Base-by-base conservation (phyloP, 2,113 vertebrate genomes). In the Oreochromis aureus region DNA sequence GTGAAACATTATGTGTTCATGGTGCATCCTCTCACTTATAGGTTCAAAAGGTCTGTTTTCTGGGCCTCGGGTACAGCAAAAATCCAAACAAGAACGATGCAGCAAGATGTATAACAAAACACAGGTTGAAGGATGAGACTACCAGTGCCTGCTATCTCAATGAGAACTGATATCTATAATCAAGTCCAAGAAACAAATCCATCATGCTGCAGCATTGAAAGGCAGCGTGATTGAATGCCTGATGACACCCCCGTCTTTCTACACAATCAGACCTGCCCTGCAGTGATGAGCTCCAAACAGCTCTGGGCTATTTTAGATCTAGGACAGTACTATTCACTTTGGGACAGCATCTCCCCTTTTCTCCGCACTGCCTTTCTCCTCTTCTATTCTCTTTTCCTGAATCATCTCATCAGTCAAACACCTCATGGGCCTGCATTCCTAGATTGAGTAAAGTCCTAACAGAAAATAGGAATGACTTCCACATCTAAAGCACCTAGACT, bases 221-320 rank as follows among this genome's bases (percentile, higher is more conserved):
- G 61, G 30, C 44, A 48, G 69, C 34, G 51, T 83, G 86, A 87
- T 89, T 84, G 58, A 89, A 86, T 92, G 89, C 89, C 63, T 76
- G 58, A 84, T 80, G 39, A 84, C 82, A 80, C 16, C 55, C 61
- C 51, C 36, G 10, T 19, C 63, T 59, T 24, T 71, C 39, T 12
- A 84, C 82, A 89, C 83, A 89, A 89, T 93, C 89, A 90, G 83
- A 90, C 82, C 86, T 92, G 87, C 87, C 89, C 93, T 58, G 61
- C 51, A 94, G 89, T 80, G 55, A 81, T 19, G 24, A 51, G 79
- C 86, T 88, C 78, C 84, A 34, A 78, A 78, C 92, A 58, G 86
- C 92, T 83, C 83, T 48, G 80, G 91, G 94, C 89, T 95, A 95
- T 95, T 96, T 95, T 90, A 86, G 88, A 95, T 95, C 87, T 93